Evolutionary conservation across 2,113 vertebrate genomes (phyloP).

Genomic region (Tetrax tetrax): DNA sequence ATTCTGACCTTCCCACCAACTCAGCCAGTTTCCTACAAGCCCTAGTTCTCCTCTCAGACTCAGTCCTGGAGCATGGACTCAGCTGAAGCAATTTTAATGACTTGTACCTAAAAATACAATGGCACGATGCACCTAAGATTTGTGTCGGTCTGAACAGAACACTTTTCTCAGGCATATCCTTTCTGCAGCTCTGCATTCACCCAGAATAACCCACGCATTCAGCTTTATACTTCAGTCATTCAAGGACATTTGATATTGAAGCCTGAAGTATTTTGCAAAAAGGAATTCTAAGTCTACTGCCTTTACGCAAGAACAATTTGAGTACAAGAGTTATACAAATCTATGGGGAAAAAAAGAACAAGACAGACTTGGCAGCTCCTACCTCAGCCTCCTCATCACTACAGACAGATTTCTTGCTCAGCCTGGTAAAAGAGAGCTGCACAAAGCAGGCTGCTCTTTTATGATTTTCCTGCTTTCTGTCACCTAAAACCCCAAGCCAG

Average conservation of each 20-base stretch:
- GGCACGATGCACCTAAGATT: neutral
- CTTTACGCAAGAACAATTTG: conserved; percentile 52
- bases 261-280: conserved; percentile 32
- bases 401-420: conserved; percentile 45
- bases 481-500: neutral
- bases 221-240: neutral
- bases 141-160: neutral
- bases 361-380: conserved; percentile 53
- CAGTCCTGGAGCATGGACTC: neutral
- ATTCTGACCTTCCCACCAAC: neutral
- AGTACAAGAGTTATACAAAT: conserved; percentile 56
- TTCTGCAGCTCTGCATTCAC: neutral
- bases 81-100: neutral
- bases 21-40: neutral
- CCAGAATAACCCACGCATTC: neutral
- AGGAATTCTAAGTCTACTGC: conserved; percentile 20
- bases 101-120: neutral
- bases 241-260: conserved; percentile 33
- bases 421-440: neutral
- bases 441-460: conserved; percentile 18
- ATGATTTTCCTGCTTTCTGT: neutral
- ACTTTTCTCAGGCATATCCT: neutral
- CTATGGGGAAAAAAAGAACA: conserved; percentile 59
- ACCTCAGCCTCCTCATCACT: conserved; percentile 48
- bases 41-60: neutral